Evolutionary conservation across 1,140 invertebrate genomes (phyloP), one percentile per base, ranked within the genome.

Genomic region (Heliconius hewitsoni): DNA sequence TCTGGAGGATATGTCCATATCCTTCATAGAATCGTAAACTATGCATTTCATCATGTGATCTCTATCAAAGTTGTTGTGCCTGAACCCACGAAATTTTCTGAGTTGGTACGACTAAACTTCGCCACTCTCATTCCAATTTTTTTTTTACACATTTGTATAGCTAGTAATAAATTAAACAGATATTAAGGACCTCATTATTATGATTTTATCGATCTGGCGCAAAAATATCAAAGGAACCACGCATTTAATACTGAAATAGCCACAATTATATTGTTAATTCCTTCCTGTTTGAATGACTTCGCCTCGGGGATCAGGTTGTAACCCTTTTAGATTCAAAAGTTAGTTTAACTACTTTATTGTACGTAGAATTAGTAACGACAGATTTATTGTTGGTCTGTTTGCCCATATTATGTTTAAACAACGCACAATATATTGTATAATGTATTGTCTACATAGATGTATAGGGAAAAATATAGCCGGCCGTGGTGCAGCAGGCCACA

Each of bases 261-360:
- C 8, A 60, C 57, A 60, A 23, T 11, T 27, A 60, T 11, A 60
- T 60, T 27, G 57, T 27, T 27, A 23, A 60, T 11, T n/a, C 23
- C 57, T n/a, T 60, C 57, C 27, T 60, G 23, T 23, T 9, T 60
- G 9, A 60, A 60, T 23, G 57, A 46, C 42, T 46, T 46, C 13
- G 42, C 57, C 57, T 60, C 23, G 0, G 1, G 57, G 57, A 60
- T 60, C n/a, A 60, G 9, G 23, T 60, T 16, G 42, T 46, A 60
- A 60, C 57, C 57, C 57, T 60, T 60, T 60, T 23, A 60, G 57
- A 60, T 23, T 9, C 57, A 60, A 60, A 60, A 23, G 57, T 60
- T 60, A 60, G 57, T 60, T n/a, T 60, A 60, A 23, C n/a, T 60
- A 11, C 57, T 60, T 60, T 27, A 9, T 27, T 60, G 57, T 60